phyloP scores from a whole-genome alignment of 1,140 invertebrate genomes.

The Platyura marginata region DNA sequence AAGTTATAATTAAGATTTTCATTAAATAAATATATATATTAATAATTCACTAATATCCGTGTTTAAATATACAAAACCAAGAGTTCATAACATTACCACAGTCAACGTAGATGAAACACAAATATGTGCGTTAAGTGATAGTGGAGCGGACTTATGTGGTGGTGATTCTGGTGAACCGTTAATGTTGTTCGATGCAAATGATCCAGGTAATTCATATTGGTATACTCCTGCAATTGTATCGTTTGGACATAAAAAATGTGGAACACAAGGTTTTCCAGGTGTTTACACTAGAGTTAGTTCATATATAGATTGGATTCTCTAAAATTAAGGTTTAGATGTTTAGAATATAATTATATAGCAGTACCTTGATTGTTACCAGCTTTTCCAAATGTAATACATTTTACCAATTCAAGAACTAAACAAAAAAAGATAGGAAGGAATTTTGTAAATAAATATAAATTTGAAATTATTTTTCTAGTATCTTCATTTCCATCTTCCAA shows the following conservation, averaged over 20 bases:
- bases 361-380: no score
- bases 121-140: conserved; percentile 39
- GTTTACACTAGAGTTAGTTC: conserved; percentile 37
- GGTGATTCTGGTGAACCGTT: conserved; percentile 40
- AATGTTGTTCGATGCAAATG: conserved; percentile 16
- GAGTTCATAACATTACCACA: conserved; percentile 11
- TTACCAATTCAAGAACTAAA: no score
- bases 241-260: conserved; percentile 36
- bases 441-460: no score
- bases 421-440: no score
- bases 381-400: no score
- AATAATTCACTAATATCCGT: conserved; percentile 26
- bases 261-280: conserved; percentile 29
- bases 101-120: conserved; percentile 24
- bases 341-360: no score
- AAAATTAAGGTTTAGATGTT: no score
- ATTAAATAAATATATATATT: conserved; percentile 28
- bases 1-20: no score
- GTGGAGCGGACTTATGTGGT: conserved; percentile 33
- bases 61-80: conserved; percentile 13
- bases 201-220: conserved; percentile 6
- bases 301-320: conserved; percentile 33
- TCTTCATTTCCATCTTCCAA: no score
- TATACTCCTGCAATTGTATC: conserved; percentile 33
- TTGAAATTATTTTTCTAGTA: no score